A percentile compares a stretch with the other conserved stretches of the same genome.
Evolutionary conservation across 1,140 invertebrate species (phyloP).

Genomic region (Bombus confusus): DNA sequence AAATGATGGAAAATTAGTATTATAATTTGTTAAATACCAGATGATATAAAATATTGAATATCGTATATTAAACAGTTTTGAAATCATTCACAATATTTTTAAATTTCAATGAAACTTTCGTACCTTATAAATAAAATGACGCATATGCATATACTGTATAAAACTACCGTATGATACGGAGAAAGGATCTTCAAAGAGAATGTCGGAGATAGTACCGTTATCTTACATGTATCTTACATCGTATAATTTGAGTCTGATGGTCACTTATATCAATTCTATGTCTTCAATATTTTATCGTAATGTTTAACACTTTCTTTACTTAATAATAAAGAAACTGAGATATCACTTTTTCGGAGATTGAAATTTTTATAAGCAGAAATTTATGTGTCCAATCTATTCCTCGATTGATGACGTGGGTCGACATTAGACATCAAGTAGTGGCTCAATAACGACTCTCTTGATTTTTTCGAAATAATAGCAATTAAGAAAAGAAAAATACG

Average conservation of each 20-base stretch:
- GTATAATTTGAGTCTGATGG: slow-evolving; percentile 41
- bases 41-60: background rate
- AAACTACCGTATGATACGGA: slow-evolving; percentile 36
- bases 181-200: background rate
- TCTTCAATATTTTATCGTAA: background rate
- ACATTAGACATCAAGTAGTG: slow-evolving; percentile 5
- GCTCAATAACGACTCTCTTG: background rate
- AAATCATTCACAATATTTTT: background rate
- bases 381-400: background rate
- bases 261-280: background rate
- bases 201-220: slow-evolving; percentile 58
- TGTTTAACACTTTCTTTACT: background rate
- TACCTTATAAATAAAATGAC: slow-evolving; percentile 3
- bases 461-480: background rate
- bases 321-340: background rate
- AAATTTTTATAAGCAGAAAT: slow-evolving; percentile 5
- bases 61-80: background rate
- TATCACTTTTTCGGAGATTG: background rate
- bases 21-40: background rate
- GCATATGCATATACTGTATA: too few species aligned
- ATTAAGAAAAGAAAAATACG: background rate
- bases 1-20: background rate
- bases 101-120: background rate
- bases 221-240: background rate
- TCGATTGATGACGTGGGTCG: slow-evolving; percentile 33